Evolutionary conservation across 2,888 invertebrate species (phyloP).

Genomic region (Pollenia angustigena): DNA sequence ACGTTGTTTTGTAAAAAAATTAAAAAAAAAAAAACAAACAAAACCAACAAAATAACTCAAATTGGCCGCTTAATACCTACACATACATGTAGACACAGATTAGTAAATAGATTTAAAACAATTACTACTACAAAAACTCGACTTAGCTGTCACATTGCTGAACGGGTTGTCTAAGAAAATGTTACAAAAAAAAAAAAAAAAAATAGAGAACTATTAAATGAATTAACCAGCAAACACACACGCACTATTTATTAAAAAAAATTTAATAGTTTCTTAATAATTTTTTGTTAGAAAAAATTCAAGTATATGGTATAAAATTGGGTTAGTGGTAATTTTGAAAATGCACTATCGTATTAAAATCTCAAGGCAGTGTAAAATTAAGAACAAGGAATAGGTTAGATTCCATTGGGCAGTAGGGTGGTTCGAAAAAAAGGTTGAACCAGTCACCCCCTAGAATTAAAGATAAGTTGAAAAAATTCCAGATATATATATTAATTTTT

Average conservation of each 20-base stretch:
- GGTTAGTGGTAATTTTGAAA: too few species aligned
- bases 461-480: too few species aligned
- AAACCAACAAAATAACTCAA: conserved; percentile 17
- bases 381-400: too few species aligned
- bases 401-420: too few species aligned
- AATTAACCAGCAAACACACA: conserved; percentile 7
- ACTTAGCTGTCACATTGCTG: conserved; percentile 51
- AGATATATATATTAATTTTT: too few species aligned
- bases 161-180: conserved; percentile 48
- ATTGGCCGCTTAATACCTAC: conserved; percentile 46
- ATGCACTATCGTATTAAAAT: too few species aligned
- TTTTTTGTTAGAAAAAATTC: too few species aligned
- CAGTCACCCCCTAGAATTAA: too few species aligned
- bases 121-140: conserved; percentile 46
- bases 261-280: too few species aligned
- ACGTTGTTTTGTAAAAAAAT: neutral
- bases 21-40: neutral
- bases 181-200: neutral
- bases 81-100: conserved; percentile 12
- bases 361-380: too few species aligned
- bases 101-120: conserved; percentile 53
- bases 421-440: too few species aligned
- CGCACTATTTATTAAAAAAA: neutral
- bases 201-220: neutral
- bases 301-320: too few species aligned